Evolutionary conservation across 30 jellyfish, hydroid and myxozoan genomes (phyloP).

Genomic region (Morbakka virulenta): DNA sequence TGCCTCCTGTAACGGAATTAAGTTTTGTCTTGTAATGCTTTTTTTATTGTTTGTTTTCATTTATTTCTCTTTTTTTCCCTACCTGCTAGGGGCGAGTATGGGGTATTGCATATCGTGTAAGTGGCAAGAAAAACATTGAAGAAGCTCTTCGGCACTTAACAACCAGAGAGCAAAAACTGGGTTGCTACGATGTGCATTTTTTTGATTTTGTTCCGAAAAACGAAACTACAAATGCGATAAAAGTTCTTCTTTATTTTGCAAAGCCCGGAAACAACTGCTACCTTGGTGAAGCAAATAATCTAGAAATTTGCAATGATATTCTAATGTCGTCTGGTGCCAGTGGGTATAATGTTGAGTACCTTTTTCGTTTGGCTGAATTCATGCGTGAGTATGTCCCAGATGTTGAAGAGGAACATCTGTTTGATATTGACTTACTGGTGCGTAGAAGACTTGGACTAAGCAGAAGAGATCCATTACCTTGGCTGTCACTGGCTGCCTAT

Average conservation of each 20-base stretch:
- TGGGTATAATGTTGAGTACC: slow-evolving; percentile 86
- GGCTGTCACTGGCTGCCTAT: slow-evolving; percentile 52
- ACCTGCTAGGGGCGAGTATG: slow-evolving; percentile 68
- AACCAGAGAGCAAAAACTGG: slow-evolving; percentile 74
- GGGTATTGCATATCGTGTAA: slow-evolving; percentile 77
- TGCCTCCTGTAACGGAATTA: no score
- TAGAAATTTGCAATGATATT: slow-evolving; percentile 49
- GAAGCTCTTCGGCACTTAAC: slow-evolving; percentile 62
- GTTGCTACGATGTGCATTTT: slow-evolving; percentile 42
- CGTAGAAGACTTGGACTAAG: slow-evolving; percentile 63
- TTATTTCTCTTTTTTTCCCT: background rate
- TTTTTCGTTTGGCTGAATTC: slow-evolving; percentile 73
- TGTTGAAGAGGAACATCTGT: slow-evolving; percentile 71
- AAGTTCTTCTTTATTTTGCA: slow-evolving; percentile 71
- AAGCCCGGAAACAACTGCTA: slow-evolving; percentile 49
- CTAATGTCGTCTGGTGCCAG: slow-evolving; percentile 53
- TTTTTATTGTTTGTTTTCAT: background rate
- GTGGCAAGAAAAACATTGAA: slow-evolving; percentile 63
- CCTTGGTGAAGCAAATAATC: slow-evolving; percentile 50
- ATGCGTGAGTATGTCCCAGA: slow-evolving; percentile 55
- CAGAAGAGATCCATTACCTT: slow-evolving; percentile 39
- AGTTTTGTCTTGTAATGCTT: no score
- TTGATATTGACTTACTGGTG: slow-evolving; percentile 49
- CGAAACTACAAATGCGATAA: background rate
- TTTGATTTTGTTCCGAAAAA: slow-evolving; percentile 28